phyloP scores from a whole-genome alignment of 1,140 invertebrate genomes.

The Trinorchestia longiramus region DNA sequence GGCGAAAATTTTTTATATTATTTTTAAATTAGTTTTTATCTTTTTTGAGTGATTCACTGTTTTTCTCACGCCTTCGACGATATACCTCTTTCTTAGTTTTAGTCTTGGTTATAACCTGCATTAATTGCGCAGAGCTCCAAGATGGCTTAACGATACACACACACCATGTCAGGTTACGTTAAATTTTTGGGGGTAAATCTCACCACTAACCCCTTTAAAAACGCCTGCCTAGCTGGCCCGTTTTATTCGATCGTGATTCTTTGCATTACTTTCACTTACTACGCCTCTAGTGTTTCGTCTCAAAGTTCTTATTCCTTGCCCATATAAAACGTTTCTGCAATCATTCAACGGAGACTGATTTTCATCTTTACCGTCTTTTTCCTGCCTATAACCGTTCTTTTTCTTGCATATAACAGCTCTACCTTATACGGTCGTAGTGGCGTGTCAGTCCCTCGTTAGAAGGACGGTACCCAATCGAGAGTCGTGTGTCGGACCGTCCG shows the following conservation, averaged over 20 bases:
- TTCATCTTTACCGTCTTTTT: background rate
- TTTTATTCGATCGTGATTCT: no score
- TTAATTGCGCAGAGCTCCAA: no score
- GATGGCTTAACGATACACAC: no score
- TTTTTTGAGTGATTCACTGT: no score
- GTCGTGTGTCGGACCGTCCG: background rate
- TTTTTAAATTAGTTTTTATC: no score
- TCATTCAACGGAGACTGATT: background rate
- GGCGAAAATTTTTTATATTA: no score
- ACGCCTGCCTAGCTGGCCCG: background rate
- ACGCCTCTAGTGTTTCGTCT: no score
- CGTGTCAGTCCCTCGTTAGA: background rate
- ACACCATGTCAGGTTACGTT: no score
- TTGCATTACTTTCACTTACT: background rate
- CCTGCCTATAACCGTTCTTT: background rate
- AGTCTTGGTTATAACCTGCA: no score
- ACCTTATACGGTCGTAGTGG: background rate
- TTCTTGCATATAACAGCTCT: background rate
- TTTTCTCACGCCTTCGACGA: no score
- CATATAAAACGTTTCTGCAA: background rate
- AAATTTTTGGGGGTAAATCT: no score
- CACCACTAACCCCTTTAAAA: background rate
- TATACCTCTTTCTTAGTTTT: no score
- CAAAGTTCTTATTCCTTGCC: background rate
- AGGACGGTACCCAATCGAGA: background rate